A percentile compares a stretch with the other conserved stretches of the same genome.
Evolutionary conservation across 2,797 vertebrate species (phyloP).

Genomic region (Brotogeris chrysoptera): DNA sequence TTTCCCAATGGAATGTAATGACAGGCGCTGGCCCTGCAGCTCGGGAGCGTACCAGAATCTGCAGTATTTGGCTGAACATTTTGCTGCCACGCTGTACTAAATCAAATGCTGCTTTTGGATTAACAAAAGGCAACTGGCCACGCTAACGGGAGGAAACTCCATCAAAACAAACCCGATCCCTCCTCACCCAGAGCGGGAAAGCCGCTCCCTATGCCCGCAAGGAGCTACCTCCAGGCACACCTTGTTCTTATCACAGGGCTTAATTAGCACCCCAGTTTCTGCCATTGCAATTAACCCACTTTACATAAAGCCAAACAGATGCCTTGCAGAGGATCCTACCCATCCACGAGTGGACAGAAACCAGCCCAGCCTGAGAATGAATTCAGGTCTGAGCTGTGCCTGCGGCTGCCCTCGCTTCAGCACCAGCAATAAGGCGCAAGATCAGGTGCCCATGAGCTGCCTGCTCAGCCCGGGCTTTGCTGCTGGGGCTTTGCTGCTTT

Average conservation of each 20-base stretch:
- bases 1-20: background rate
- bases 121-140: background rate
- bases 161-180: background rate
- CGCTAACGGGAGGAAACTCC: background rate
- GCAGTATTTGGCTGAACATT: background rate
- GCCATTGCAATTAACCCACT: constrained; percentile 42
- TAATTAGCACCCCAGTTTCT: constrained; percentile 36
- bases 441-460: background rate
- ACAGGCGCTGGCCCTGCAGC: background rate
- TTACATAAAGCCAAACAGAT: background rate
- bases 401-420: background rate
- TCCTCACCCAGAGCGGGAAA: background rate
- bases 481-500: background rate
- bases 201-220: background rate
- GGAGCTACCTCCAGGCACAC: background rate
- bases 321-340: background rate
- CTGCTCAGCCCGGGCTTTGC: background rate
- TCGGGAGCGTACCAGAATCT: accelerated
- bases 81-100: background rate
- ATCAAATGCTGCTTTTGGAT: background rate
- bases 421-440: accelerated
- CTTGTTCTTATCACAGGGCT: background rate
- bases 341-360: background rate
- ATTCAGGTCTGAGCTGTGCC: background rate
- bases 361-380: background rate